Conservation (phyloP, 1,140 invertebrate species). For the Neocloeon triangulifer region DNA sequence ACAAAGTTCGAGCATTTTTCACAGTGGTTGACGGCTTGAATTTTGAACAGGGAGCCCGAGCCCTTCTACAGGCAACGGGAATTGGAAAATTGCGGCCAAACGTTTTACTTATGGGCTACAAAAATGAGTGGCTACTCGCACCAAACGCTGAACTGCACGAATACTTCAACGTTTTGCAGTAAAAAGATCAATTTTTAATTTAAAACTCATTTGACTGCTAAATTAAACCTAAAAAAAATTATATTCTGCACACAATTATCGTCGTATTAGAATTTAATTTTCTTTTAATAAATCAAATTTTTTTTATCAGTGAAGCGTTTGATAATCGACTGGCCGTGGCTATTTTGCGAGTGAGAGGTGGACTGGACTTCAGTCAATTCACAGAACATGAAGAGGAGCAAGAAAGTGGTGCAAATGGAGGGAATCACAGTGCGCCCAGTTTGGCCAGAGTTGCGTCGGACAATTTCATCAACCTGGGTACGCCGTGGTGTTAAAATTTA, state of each 20-base stretch:
- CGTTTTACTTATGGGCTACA: conserved; percentile 85
- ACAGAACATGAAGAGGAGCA: not conserved
- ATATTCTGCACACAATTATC: conserved; percentile 1
- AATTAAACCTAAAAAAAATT: not conserved
- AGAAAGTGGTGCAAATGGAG: too few species aligned
- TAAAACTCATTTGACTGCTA: not conserved
- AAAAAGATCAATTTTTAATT: too few species aligned
- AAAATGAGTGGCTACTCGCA: conserved; percentile 63
- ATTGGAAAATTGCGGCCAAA: conserved; percentile 86
- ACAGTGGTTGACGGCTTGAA: conserved; percentile 49
- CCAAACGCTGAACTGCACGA: conserved; percentile 46
- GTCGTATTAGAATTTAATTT: conserved; percentile 4
- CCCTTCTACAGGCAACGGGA: conserved; percentile 55
- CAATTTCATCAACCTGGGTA: too few species aligned
- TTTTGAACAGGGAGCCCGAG: conserved; percentile 57
- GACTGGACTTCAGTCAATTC: conserved; percentile 38
- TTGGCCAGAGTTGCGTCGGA: too few species aligned
- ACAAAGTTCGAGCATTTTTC: conserved; percentile 77
- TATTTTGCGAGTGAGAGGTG: conserved; percentile 60
- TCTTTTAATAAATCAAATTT: conserved; percentile 1
- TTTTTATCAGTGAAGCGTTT: conserved; percentile 58
- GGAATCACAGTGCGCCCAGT: too few species aligned
- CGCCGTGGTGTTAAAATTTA: too few species aligned
- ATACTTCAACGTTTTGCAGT: conserved; percentile 91
- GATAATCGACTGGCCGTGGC: conserved; percentile 73